These are phyloP conservation scores for Cepaea hortensis DNA, from an alignment of 2,888 invertebrate species.

Conservation along the genomic window DNA sequence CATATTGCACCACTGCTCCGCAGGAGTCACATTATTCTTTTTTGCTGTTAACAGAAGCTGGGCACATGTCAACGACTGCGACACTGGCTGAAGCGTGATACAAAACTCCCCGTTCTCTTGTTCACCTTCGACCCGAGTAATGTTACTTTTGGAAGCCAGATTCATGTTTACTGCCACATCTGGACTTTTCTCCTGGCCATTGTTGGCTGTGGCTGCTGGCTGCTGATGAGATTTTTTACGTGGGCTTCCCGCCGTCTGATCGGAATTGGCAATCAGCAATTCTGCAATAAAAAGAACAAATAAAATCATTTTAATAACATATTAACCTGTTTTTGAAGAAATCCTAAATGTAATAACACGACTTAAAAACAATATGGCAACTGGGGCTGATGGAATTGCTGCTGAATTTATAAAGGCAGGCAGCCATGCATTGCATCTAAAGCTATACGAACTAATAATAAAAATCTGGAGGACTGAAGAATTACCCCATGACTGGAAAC, in stretches of 20 bases:
- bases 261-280: neutral
- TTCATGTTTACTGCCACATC: neutral
- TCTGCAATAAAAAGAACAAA: constrained; percentile 2
- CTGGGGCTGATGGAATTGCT: no score
- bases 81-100: constrained; percentile 18
- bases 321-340: neutral
- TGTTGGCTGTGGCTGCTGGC: neutral
- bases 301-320: neutral
- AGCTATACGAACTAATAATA: no score
- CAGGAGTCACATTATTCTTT: neutral
- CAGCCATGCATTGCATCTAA: no score
- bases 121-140: constrained; percentile 26
- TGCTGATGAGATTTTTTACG: neutral
- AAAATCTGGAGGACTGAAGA: no score
- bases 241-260: neutral
- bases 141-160: neutral
- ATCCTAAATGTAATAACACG: no score
- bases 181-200: neutral
- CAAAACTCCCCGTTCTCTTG: constrained; percentile 38
- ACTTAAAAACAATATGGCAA: no score
- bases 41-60: neutral
- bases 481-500: no score
- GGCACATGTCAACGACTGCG: neutral
- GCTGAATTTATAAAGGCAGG: no score
- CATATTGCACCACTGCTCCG: constrained; percentile 24